phyloP scores from a whole-genome alignment of 2,113 vertebrate genomes.

The Gopherus flavomarginatus region DNA sequence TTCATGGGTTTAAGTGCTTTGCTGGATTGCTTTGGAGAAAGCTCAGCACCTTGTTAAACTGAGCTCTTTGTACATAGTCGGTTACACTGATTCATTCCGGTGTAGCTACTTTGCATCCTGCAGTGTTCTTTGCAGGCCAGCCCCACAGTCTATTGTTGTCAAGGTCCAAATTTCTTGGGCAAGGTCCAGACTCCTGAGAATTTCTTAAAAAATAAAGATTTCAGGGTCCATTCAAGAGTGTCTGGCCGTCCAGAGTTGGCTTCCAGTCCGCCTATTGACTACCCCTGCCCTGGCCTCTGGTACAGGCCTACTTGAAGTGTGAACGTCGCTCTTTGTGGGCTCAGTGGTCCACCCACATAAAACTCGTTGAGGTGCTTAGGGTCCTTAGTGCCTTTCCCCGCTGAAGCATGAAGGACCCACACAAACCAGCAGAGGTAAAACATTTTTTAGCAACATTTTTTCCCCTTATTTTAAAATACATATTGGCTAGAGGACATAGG shows the following conservation, averaged over 20 bases:
- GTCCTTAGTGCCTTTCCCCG: neutral
- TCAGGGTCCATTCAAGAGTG: no score
- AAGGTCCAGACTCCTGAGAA: no score
- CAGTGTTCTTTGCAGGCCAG: neutral
- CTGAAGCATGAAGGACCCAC: neutral
- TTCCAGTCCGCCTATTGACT: no score
- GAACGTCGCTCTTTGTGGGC: neutral
- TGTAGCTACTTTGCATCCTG: neutral
- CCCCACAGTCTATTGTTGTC: no score
- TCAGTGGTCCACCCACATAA: neutral
- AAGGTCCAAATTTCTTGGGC: no score
- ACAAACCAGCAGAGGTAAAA: neutral
- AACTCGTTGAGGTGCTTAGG: neutral
- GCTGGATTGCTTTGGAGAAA: neutral
- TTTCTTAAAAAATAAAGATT: no score
- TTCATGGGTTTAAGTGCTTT: neutral
- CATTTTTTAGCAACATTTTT: neutral
- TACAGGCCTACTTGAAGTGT: neutral
- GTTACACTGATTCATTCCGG: neutral
- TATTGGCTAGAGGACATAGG: fast-evolving
- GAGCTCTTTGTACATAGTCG: neutral
- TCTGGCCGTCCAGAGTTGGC: no score
- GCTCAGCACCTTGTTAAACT: neutral
- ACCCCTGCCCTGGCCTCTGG: no score
- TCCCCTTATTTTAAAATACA: neutral